Evolutionary conservation across 2,888 invertebrate species (phyloP).

Genomic region (Peribatodes rhomboidaria): DNA sequence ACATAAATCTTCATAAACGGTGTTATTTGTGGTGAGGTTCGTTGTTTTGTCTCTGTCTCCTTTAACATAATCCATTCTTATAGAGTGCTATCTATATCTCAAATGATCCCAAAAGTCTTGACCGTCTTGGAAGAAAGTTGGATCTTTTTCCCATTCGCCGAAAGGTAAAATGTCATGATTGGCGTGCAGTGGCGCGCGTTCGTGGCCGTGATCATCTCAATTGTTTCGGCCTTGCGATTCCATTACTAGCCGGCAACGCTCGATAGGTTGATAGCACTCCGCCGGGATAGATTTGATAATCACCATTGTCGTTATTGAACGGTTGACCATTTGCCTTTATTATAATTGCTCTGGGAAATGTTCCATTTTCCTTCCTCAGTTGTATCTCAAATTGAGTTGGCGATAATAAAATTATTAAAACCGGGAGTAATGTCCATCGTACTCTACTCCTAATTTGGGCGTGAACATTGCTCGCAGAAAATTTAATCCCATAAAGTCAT

Average conservation of each 20-base stretch:
- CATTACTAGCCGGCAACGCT: conserved; percentile 62
- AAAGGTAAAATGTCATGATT: conserved; percentile 33
- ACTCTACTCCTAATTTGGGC: not conserved
- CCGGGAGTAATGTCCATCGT: not conserved
- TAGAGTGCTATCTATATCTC: not conserved
- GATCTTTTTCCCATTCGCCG: conserved; percentile 22
- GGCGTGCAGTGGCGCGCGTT: conserved; percentile 46
- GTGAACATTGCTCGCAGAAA: not conserved
- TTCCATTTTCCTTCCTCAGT: conserved; percentile 14
- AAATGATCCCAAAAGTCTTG: not conserved
- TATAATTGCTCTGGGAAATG: conserved; percentile 27
- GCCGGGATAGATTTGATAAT: conserved; percentile 49
- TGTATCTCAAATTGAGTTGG: not conserved
- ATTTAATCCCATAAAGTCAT: not conserved
- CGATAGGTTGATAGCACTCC: conserved; percentile 55
- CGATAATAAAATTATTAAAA: not conserved
- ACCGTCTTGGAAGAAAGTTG: conserved; percentile 18
- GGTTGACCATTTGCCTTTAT: conserved; percentile 37
- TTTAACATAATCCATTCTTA: not conserved
- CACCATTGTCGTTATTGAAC: conserved; percentile 38
- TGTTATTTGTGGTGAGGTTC: conserved; percentile 69
- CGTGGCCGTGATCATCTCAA: conserved; percentile 67
- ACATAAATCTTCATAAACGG: conserved; percentile 83
- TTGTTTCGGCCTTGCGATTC: conserved; percentile 79
- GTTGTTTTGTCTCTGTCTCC: conserved; percentile 59